Evolutionary conservation across 2,888 invertebrate species (phyloP).

Genomic region (Arctia plantaginis): DNA sequence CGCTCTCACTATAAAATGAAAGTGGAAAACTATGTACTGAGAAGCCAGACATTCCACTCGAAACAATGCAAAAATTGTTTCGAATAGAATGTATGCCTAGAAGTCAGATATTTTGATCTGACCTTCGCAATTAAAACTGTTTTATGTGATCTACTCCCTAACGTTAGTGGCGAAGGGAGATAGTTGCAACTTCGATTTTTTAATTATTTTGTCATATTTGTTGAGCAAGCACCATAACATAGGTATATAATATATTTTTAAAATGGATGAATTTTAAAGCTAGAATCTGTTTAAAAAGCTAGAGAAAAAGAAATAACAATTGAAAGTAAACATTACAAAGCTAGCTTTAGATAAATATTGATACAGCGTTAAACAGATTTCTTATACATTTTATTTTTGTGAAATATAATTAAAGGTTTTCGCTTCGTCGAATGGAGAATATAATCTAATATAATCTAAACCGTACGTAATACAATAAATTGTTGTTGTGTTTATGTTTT

Average conservation of each 20-base stretch:
- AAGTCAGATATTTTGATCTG: too few species aligned
- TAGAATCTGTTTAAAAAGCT: too few species aligned
- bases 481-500: not conserved
- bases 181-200: not conserved
- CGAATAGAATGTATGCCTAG: conserved; percentile 3
- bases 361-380: not conserved
- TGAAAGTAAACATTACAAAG: not conserved
- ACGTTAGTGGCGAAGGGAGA: not conserved
- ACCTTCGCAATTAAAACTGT: conserved; percentile 4
- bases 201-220: not conserved
- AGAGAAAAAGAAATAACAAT: not conserved
- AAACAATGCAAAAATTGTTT: too few species aligned
- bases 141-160: not conserved
- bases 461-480: too few species aligned
- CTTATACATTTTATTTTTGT: not conserved
- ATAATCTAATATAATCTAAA: too few species aligned
- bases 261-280: not conserved
- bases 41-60: too few species aligned
- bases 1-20: conserved; percentile 14
- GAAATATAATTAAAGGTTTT: not conserved
- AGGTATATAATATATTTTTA: not conserved
- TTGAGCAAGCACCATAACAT: not conserved
- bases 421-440: not conserved
- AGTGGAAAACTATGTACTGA: not conserved
- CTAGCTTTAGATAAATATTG: not conserved